These are phyloP conservation scores for Andrena trimmerana DNA, from an alignment of 2,888 invertebrate species.

Conservation along the genomic window DNA sequence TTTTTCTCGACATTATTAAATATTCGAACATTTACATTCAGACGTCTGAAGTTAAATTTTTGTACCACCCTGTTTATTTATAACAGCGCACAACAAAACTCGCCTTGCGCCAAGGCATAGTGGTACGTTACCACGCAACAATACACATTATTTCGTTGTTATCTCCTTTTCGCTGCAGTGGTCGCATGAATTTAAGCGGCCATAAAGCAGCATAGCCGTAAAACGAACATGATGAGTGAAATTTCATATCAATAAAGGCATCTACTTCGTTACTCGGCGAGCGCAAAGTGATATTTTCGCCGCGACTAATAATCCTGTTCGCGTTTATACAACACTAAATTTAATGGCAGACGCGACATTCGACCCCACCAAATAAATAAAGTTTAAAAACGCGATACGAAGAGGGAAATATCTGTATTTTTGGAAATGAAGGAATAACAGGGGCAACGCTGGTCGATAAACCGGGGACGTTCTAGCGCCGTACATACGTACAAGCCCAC, in stretches of 20 bases:
- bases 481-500: neutral
- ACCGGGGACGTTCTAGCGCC: neutral
- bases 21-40: too few species aligned
- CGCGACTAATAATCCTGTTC: neutral
- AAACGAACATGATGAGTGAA: slow-evolving; percentile 21
- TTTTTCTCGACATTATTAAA: too few species aligned
- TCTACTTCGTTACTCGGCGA: slow-evolving; percentile 17
- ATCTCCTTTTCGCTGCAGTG: neutral
- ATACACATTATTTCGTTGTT: neutral
- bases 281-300: neutral
- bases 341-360: neutral
- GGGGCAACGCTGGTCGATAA: slow-evolving; percentile 15
- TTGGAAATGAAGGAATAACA: neutral
- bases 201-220: slow-evolving; percentile 7
- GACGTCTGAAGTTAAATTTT: too few species aligned
- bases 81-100: too few species aligned
- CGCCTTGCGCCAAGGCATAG: neutral
- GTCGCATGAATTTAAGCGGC: slow-evolving; percentile 12
- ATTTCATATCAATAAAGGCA: slow-evolving; percentile 32
- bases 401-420: neutral
- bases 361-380: neutral
- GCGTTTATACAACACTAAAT: neutral
- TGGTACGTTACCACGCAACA: neutral
- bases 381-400: too few species aligned
- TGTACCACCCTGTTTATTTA: too few species aligned